A percentile compares a stretch with the other conserved stretches of the same genome.
Evolutionary conservation across 2,797 vertebrate species (phyloP).

Genomic region (Pseudopleuronectes americanus): DNA sequence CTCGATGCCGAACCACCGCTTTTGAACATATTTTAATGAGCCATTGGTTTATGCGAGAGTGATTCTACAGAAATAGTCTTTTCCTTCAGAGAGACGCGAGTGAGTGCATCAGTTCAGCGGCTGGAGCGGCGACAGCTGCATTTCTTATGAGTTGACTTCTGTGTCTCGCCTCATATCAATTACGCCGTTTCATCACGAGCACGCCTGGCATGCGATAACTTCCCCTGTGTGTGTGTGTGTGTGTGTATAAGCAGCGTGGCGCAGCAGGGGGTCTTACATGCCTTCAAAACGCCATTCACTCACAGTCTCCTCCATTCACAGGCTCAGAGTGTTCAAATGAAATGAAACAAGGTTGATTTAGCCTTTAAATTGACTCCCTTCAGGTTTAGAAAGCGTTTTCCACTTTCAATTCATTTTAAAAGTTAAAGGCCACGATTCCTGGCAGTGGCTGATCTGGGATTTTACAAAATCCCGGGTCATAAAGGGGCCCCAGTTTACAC

Average conservation of each 20-base stretch:
- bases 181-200: neutral
- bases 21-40: neutral
- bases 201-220: slow-evolving; percentile 31
- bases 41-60: neutral
- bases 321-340: neutral
- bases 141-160: slow-evolving; percentile 22
- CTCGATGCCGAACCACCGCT: slow-evolving; percentile 8
- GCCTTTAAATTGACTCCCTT: neutral
- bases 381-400: neutral
- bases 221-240: neutral
- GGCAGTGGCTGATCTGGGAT: too few relatives aligned
- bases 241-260: neutral
- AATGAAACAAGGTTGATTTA: neutral
- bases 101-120: slow-evolving; percentile 3
- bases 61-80: neutral
- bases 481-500: too few relatives aligned
- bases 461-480: too few relatives aligned
- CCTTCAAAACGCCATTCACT: slow-evolving; percentile 34
- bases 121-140: slow-evolving; percentile 38
- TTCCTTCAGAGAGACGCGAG: neutral
- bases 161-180: slow-evolving; percentile 38
- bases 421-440: neutral
- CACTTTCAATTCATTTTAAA: neutral
- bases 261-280: slow-evolving; percentile 35
- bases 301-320: slow-evolving; percentile 11